A percentile compares a stretch with the other conserved stretches of the same genome.
These are phyloP conservation scores for Penaeus vannamei DNA, from an alignment of 1,140 invertebrate species.

Conservation along the genomic window DNA sequence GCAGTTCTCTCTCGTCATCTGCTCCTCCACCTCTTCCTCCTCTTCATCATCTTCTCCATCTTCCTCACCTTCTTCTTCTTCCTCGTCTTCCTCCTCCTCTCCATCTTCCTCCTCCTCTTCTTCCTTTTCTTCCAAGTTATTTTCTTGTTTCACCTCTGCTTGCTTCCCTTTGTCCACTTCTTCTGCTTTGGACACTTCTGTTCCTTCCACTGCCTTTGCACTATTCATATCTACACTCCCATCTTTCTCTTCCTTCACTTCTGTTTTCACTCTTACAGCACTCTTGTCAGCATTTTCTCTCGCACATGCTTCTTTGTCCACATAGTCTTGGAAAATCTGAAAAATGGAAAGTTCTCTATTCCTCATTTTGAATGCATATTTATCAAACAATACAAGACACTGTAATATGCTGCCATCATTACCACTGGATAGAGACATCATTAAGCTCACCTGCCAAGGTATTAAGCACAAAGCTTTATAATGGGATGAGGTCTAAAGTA, in stretches of 20 bases:
- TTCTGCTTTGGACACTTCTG: not conserved
- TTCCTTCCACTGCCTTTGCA: conserved; percentile 5
- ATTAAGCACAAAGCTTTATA: no score
- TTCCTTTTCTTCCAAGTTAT: conserved; percentile 34
- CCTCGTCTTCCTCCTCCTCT: not conserved
- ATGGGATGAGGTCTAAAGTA: no score
- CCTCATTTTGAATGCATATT: not conserved
- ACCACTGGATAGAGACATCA: no score
- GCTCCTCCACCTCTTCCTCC: not conserved
- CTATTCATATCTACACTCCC: not conserved
- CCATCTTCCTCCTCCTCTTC: conserved; percentile 22
- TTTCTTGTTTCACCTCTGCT: not conserved
- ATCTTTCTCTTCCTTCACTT: not conserved
- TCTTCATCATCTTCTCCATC: conserved; percentile 3
- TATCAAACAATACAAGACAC: not conserved
- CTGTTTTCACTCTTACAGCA: not conserved
- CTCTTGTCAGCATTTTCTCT: conserved; percentile 38
- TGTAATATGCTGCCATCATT: no score
- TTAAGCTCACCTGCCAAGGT: no score
- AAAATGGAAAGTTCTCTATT: not conserved
- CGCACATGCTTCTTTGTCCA: conserved; percentile 61
- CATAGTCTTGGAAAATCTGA: conserved; percentile 63
- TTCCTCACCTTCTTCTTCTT: not conserved
- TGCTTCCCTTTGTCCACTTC: not conserved
- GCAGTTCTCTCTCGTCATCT: not conserved